Evolutionary conservation across 2,113 vertebrate species (phyloP), one percentile per base, ranked within the genome.

Genomic region (Periophthalmodon schlosseri): DNA sequence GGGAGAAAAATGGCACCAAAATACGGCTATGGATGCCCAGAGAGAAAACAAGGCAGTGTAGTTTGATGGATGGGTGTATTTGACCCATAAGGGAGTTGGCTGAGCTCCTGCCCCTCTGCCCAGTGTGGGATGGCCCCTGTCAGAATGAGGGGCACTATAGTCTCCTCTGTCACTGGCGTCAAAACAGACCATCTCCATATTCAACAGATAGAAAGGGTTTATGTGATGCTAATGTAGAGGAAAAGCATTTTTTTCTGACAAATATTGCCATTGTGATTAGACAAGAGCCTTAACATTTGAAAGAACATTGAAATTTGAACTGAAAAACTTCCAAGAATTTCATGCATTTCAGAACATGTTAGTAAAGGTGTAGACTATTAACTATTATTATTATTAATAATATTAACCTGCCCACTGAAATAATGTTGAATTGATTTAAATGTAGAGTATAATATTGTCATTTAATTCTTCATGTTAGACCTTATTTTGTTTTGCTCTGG

Each of bases 41-140:
- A 50, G 72, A 86, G 85, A 80, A 81, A 84, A 77, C 69, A 75
- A 74, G 86, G 86, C 72, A 74, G 82, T 34, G 82, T 28, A 67
- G 9, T 64, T 64, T 95, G 93, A 95, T 93, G 91, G 94, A 96
- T 93, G 86, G 91, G 84, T 89, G 87, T 88, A 68, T 94, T 93
- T 95, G 94, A 94, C 86, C 93, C 88, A 84, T 82, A 76, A 85
- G 82, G 58, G 63, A 81, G 90, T 74, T 74, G 73, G 80, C 81
- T 63, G 73, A 83, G 82, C 73, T 61, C 63, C 72, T 86, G 80
- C 84, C 82, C 88, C 89, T 81, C 81, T 85, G 90, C 82, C 80
- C 81, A 68, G 67, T 82, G 80, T 83, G 77, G 18, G 79, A 73
- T 74, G 78, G 69, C 78, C 84, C 60, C 81, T 87, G 90, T 89